phyloP scores from a whole-genome alignment of 1,140 invertebrate genomes.

The Maconellicoccus hirsutus region DNA sequence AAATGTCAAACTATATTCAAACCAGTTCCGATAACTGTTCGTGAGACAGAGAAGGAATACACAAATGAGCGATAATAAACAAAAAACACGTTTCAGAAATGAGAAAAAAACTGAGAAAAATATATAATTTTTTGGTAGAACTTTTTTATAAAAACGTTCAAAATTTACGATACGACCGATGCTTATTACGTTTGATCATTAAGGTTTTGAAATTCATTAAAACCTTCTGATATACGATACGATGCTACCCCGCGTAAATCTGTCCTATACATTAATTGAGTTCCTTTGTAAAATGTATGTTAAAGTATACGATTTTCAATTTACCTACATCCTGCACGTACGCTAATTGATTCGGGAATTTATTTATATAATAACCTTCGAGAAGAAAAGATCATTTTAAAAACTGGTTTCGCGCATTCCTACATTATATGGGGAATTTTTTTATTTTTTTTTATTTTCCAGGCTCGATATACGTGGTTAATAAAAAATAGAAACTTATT shows the following conservation, averaged over 20 bases:
- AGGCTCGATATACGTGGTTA: not conserved
- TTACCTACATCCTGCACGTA: constrained; percentile 3
- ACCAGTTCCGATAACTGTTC: too few species aligned
- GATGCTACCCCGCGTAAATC: not conserved
- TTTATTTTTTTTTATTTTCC: not conserved
- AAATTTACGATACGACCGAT: not conserved
- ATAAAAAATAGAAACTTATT: constrained; percentile 1
- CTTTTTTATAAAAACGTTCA: not conserved
- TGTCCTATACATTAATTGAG: not conserved
- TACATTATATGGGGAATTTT: constrained; percentile 4
- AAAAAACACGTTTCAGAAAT: too few species aligned
- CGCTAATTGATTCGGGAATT: constrained; percentile 8
- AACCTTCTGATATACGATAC: not conserved
- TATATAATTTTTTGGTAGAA: not conserved
- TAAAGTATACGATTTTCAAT: not conserved
- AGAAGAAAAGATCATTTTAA: constrained; percentile 4
- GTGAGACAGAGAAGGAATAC: too few species aligned
- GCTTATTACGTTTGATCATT: not conserved
- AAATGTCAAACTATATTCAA: not conserved
- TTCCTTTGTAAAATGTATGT: constrained; percentile 9
- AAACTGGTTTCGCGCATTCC: constrained; percentile 2
- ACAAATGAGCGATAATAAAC: too few species aligned
- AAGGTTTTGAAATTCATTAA: not conserved
- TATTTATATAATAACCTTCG: constrained; percentile 9
- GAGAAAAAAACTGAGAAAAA: not conserved